Evolutionary conservation across 2,888 invertebrate genomes (phyloP).

Genomic region (Schizotus pectinicornis): DNA sequence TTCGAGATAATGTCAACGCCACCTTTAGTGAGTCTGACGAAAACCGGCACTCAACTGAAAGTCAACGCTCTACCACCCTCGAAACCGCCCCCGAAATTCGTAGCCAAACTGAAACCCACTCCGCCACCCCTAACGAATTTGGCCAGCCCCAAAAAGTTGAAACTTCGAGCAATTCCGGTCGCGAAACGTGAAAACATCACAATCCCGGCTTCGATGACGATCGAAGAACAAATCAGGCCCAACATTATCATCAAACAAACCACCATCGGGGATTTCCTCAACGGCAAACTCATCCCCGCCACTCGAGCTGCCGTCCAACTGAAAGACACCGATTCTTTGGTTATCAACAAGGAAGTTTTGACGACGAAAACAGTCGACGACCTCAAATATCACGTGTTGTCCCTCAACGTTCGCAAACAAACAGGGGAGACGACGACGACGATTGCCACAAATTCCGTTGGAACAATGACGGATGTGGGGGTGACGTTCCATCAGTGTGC

Average conservation of each 20-base stretch:
- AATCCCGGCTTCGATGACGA: no score
- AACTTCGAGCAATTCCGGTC: no score
- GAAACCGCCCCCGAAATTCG: not conserved
- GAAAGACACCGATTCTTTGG: no score
- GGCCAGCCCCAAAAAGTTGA: no score
- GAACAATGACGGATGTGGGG: constrained; percentile 3
- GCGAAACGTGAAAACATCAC: no score
- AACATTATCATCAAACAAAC: constrained; percentile 1
- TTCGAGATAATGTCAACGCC: constrained; percentile 11
- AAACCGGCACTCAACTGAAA: not conserved
- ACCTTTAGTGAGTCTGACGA: not conserved
- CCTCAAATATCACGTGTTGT: constrained; percentile 12
- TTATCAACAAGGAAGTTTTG: not conserved
- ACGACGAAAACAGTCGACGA: not conserved
- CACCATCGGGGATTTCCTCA: not conserved
- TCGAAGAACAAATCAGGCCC: not conserved
- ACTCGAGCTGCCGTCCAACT: no score
- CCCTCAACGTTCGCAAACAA: constrained; percentile 3
- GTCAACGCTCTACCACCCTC: not conserved
- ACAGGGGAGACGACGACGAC: not conserved
- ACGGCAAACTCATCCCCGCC: no score
- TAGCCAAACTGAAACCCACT: not conserved
- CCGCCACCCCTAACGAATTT: not conserved
- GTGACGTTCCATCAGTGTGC: not conserved
- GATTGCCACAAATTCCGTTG: not conserved